Conservation (phyloP, 2,113 vertebrate species). For the Microcebus tavaratra region DNA sequence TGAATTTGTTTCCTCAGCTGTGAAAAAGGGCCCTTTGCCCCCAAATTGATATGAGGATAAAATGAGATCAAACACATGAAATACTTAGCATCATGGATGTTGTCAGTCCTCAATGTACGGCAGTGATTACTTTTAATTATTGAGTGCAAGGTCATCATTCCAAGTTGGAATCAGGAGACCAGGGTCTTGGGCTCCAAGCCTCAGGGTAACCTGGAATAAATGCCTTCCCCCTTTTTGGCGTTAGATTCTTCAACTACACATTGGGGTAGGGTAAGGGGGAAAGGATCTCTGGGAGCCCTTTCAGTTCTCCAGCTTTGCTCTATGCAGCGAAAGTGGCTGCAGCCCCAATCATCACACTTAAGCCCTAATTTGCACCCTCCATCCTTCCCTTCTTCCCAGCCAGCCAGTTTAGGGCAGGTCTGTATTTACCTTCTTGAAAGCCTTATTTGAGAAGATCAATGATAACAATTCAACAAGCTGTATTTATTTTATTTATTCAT, state of each 20-base stretch:
- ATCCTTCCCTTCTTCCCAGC: not conserved
- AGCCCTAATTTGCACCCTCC: not conserved
- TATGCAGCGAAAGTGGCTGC: not conserved
- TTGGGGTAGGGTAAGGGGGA: rapidly evolving
- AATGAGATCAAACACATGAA: not conserved
- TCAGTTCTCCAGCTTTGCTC: not conserved
- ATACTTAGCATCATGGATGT: not conserved
- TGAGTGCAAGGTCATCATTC: not conserved
- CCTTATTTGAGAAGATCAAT: not conserved
- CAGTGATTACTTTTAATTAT: not conserved
- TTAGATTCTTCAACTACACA: not conserved
- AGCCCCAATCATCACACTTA: not conserved
- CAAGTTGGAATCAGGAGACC: not conserved
- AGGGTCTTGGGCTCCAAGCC: not conserved
- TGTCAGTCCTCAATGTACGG: not conserved
- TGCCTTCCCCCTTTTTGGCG: not conserved
- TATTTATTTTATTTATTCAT: not conserved
- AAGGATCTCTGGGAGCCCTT: not conserved
- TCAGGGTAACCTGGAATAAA: not conserved
- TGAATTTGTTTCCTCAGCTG: not conserved
- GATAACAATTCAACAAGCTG: not conserved
- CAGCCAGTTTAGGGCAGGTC: not conserved
- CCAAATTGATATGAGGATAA: not conserved
- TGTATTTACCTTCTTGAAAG: not conserved
- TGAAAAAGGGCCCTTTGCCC: not conserved